Conservation (phyloP, 2,888 invertebrate genomes). For the Furcula furcula region DNA sequence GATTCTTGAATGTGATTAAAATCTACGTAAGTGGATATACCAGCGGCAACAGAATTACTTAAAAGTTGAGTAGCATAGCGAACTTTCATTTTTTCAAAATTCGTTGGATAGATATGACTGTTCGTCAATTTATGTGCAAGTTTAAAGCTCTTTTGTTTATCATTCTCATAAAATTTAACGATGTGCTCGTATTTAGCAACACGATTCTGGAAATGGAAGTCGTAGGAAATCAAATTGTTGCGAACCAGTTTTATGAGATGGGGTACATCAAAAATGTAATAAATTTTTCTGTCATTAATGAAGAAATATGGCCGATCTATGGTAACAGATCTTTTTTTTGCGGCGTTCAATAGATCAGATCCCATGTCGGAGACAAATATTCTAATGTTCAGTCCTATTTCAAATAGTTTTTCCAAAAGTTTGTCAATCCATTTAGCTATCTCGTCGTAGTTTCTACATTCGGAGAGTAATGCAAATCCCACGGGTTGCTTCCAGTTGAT, state of each 20-base stretch:
- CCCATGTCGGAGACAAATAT: conserved; percentile 22
- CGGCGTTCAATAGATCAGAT: conserved; percentile 18
- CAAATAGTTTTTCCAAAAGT: conserved; percentile 8
- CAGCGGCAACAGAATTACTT: conserved; percentile 33
- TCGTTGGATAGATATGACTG: conserved; percentile 29
- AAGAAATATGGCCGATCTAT: conserved; percentile 28
- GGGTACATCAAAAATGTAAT: conserved; percentile 35
- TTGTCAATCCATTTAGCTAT: conserved; percentile 17
- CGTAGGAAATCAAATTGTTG: conserved; percentile 24
- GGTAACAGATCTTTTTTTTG: conserved; percentile 20
- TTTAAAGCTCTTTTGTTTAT: conserved; percentile 20
- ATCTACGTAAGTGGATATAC: conserved; percentile 18
- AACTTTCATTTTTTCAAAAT: conserved; percentile 30
- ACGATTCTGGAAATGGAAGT: conserved; percentile 27
- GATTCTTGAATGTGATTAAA: conserved; percentile 1
- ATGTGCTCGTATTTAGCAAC: conserved; percentile 35
- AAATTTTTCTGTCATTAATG: conserved; percentile 29
- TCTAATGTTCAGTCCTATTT: conserved; percentile 11
- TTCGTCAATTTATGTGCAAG: conserved; percentile 32
- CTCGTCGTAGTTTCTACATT: conserved; percentile 14
- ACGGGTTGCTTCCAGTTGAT: conserved; percentile 12
- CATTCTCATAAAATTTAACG: conserved; percentile 22
- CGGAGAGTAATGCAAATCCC: conserved; percentile 14
- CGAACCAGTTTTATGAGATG: conserved; percentile 33
- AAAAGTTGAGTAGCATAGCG: conserved; percentile 32